Evolutionary conservation across 2,113 vertebrate species (phyloP), one percentile per base, ranked within the genome.

Genomic region (Bolborhynchus lineola): DNA sequence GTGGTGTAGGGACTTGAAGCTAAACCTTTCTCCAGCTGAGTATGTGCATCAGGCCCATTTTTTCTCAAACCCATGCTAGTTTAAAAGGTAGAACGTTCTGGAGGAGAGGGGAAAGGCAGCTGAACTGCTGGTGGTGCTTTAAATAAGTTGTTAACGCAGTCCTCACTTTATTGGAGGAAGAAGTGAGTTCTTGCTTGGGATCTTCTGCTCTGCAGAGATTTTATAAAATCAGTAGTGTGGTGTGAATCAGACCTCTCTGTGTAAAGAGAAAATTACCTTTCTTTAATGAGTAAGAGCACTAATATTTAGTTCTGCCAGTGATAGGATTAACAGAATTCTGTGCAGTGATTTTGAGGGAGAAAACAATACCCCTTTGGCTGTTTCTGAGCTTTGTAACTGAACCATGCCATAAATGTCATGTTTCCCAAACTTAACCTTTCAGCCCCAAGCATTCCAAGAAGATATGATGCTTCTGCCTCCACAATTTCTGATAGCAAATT

Each of bases 301-400:
- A 31, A 2, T 46, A 33, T 60, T 47, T 59, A 46, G 39, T 42
- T 74, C 39, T 42, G 19, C 42, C 31, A 13, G 20, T 33, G 8
- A 8, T 67, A 21, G 41, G 44, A 50, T 33, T 15, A 25, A 60
- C 70, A 70, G 47, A 16, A 44, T 75, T 59, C 52, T 67, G 39
- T 39, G 39, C 65, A 50, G 65, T 52, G 60, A 7, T 37, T 47
- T 39, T n/a, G 49, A 44, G 13, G 33, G 18, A 29, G 37, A 16
- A 81, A 46, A 13, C 13, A 1, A 18, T 0, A 24, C 4, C 11
- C 0, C 1, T 83, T 50, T 63, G 37, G 17, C 41, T 83, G 31
- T 42, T 80, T 39, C 26, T 59, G 6, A 47, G 33, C 39, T 13
- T n/a, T 60, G 5, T 78, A 52, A 29, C 39, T 64, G 49, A 68